A percentile compares a stretch with the other conserved stretches of the same genome.
phyloP scores from a whole-genome alignment of 2,888 invertebrate species.

The Terebella lapidaria region DNA sequence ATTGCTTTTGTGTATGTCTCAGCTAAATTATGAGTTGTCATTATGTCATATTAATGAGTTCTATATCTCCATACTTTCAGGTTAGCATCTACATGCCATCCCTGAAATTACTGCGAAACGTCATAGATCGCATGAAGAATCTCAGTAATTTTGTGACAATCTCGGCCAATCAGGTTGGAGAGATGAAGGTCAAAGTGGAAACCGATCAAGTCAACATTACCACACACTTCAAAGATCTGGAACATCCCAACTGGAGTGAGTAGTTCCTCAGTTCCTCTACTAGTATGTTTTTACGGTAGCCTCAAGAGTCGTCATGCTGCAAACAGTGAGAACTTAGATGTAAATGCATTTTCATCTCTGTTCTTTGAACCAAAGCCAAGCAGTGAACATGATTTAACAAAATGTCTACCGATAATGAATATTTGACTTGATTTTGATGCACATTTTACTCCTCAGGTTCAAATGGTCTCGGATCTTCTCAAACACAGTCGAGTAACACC shows the following conservation, averaged over 20 bases:
- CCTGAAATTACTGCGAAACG: conserved; percentile 69
- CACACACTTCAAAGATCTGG: conserved; percentile 73
- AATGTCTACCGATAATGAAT: too few relatives aligned
- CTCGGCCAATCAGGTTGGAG: conserved; percentile 68
- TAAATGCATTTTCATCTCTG: background rate
- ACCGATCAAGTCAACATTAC: conserved; percentile 76
- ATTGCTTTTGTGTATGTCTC: background rate
- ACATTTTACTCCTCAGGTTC: too few relatives aligned
- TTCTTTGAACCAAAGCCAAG: background rate
- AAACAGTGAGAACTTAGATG: background rate
- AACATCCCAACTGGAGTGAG: conserved; percentile 59
- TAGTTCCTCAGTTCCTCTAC: too few relatives aligned
- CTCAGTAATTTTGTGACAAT: conserved; percentile 70
- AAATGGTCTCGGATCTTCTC: too few relatives aligned
- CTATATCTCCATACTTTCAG: too few relatives aligned
- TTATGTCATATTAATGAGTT: too few relatives aligned
- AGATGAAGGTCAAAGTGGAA: conserved; percentile 64
- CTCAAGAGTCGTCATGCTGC: background rate
- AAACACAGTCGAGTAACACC: too few relatives aligned
- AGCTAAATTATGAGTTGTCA: background rate
- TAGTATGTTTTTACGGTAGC: background rate
- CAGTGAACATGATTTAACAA: too few relatives aligned
- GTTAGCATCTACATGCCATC: conserved; percentile 74
- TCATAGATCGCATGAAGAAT: conserved; percentile 79
- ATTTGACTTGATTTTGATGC: too few relatives aligned